These are phyloP conservation scores for Alauda arvensis DNA, from an alignment of 2,797 vertebrate genomes.

Conservation along the genomic window DNA sequence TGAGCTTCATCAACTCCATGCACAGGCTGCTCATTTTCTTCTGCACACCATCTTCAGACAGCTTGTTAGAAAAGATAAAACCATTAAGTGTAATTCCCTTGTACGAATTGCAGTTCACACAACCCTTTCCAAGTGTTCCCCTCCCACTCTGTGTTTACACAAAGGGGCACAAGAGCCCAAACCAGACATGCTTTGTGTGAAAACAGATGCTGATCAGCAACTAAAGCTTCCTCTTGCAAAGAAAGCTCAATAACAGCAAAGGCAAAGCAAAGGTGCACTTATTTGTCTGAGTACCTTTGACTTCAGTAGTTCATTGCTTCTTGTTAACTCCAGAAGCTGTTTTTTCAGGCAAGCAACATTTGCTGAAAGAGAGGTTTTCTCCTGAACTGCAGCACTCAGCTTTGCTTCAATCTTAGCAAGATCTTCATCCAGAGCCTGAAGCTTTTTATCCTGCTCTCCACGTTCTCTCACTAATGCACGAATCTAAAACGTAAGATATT, in stretches of 20 bases:
- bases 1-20: slow-evolving; percentile 87
- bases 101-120: not conserved
- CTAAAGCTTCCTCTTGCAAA: not conserved
- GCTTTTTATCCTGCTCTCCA: slow-evolving; percentile 81
- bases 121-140: not conserved
- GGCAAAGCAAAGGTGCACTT: not conserved
- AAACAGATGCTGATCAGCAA: not conserved
- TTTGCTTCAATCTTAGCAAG: slow-evolving; percentile 85
- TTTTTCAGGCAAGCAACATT: slow-evolving; percentile 84
- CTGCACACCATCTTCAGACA: slow-evolving; percentile 86
- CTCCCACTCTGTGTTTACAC: not conserved
- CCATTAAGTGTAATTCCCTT: not conserved
- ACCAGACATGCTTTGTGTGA: fast-evolving
- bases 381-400: slow-evolving; percentile 80
- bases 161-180: not conserved
- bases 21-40: slow-evolving; percentile 86
- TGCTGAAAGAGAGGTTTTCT: slow-evolving; percentile 84
- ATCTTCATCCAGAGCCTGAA: slow-evolving; percentile 83
- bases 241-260: not conserved
- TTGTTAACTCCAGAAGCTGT: slow-evolving; percentile 83
- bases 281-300: slow-evolving; percentile 81
- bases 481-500: slow-evolving; percentile 71
- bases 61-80: slow-evolving; percentile 63
- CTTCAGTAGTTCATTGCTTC: slow-evolving; percentile 88
- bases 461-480: slow-evolving; percentile 85